These are phyloP conservation scores for Brachionus koreanus DNA, from an alignment of 1,140 invertebrate species.

Conservation along the genomic window DNA sequence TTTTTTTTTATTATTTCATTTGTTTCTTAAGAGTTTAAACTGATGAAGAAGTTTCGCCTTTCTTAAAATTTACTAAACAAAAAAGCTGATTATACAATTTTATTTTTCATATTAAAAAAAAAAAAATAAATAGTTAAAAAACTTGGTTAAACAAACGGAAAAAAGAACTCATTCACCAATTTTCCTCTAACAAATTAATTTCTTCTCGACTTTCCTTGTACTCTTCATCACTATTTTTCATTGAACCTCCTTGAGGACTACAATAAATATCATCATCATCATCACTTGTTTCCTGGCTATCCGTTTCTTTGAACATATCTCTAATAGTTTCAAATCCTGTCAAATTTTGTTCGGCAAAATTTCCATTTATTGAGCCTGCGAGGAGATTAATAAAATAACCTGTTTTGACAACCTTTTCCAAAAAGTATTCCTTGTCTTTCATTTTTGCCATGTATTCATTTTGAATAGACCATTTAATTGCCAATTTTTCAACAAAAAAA, in stretches of 20 bases:
- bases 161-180: neutral
- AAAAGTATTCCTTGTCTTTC: slow-evolving; percentile 8
- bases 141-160: neutral
- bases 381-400: slow-evolving; percentile 16
- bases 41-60: neutral
- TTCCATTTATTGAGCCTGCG: neutral
- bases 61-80: neutral
- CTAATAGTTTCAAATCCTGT: neutral
- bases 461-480: slow-evolving; percentile 28
- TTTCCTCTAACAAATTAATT: neutral
- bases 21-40: too few species aligned
- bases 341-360: neutral
- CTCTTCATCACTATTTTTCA: neutral
- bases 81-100: neutral
- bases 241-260: neutral
- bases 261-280: neutral
- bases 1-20: too few species aligned
- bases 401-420: neutral
- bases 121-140: neutral
- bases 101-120: neutral
- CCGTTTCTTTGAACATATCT: neutral
- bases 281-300: neutral
- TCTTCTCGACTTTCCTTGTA: neutral
- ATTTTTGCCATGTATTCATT: neutral
- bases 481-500: slow-evolving; percentile 25